Conservation (phyloP, 2,888 invertebrate genomes). For the Spilarctia lutea region DNA sequence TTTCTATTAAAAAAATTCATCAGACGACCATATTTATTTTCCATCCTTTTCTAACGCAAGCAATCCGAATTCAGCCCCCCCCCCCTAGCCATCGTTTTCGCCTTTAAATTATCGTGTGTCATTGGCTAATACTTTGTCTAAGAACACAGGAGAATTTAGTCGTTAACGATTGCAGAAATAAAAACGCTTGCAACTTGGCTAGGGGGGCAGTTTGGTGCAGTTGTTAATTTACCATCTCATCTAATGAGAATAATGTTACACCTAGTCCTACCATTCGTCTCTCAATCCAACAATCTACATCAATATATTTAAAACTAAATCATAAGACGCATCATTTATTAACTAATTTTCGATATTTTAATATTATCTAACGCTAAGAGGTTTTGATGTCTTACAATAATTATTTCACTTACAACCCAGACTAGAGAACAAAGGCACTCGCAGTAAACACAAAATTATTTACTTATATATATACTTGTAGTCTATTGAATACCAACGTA, state of each 20-base stretch:
- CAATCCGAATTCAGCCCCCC: background rate
- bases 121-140: no score
- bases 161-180: no score
- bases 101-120: no score
- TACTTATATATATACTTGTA: slow-evolving; percentile 4
- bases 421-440: slow-evolving; percentile 78
- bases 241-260: slow-evolving; percentile 13
- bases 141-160: no score
- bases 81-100: no score
- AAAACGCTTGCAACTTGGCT: no score
- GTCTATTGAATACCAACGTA: slow-evolving; percentile 14
- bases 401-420: slow-evolving; percentile 54
- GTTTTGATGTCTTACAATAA: slow-evolving; percentile 56
- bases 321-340: slow-evolving; percentile 47
- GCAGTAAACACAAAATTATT: slow-evolving; percentile 53
- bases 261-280: slow-evolving; percentile 3
- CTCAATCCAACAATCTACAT: slow-evolving; percentile 10
- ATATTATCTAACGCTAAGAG: slow-evolving; percentile 69
- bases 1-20: slow-evolving; percentile 14
- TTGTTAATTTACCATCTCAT: background rate
- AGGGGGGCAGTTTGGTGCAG: background rate
- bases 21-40: slow-evolving; percentile 4
- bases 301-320: slow-evolving; percentile 28
- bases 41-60: slow-evolving; percentile 11
- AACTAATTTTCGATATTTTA: slow-evolving; percentile 40